Conservation (phyloP, 2,797 vertebrate species). For the Rhinogobio ventralis region DNA sequence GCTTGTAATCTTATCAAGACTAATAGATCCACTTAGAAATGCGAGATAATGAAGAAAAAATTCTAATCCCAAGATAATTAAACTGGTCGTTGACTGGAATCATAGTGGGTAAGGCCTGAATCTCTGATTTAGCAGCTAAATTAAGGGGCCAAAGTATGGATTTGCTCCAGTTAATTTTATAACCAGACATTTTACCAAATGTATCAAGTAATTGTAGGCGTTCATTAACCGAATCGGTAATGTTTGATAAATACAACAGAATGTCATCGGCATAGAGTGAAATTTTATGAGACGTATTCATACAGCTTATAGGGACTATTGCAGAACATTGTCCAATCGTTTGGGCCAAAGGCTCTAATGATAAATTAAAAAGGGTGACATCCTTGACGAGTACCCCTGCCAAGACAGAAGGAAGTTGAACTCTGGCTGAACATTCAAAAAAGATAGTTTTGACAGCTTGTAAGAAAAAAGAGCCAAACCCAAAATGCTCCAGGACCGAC, state of each 20-base stretch:
- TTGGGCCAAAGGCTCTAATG: slow-evolving; percentile 7
- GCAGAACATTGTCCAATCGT: background rate
- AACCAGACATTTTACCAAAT: background rate
- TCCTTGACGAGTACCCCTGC: background rate
- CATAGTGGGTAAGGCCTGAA: background rate
- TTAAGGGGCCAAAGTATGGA: background rate
- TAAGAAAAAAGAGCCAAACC: background rate
- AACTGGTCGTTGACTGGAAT: background rate
- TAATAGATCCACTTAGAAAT: background rate
- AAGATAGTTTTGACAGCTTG: background rate
- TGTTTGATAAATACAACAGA: background rate
- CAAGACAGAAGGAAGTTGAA: background rate
- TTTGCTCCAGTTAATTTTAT: background rate
- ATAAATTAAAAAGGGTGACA: slow-evolving; percentile 4
- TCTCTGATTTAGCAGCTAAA: background rate
- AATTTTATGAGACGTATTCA: background rate
- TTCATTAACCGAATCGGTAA: background rate
- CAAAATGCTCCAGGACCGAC: background rate
- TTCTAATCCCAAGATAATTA: background rate
- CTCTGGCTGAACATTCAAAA: background rate
- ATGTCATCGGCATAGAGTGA: background rate
- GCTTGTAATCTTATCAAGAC: background rate
- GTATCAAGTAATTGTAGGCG: background rate
- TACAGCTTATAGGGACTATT: background rate
- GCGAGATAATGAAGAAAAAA: background rate